Base-by-base conservation (phyloP, 2,113 vertebrate genomes). In the Poeciliopsis turrubarensis region DNA sequence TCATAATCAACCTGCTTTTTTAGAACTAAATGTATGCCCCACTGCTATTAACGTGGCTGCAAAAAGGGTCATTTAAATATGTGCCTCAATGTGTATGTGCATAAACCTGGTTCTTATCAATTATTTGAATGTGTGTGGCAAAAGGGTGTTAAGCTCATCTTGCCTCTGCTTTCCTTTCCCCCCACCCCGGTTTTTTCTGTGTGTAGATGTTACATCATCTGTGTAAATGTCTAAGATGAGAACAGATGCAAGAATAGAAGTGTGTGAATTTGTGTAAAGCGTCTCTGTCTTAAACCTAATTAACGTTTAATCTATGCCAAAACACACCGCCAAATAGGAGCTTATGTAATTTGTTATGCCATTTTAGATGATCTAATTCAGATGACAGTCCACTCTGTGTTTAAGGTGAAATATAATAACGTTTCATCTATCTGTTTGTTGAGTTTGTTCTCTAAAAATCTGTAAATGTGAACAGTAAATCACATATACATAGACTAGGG, bases 301-400 rank as follows among this genome's bases (percentile, higher is more conserved):
- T 63, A 8, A 74, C 65, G 64, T 83, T 83, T 77, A 68, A 83
- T 86, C 37, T 76, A 57, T 2, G 17, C 65, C 32, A 29, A 54
- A 63, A 26, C 60, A 65, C 30, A 22, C 60, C 72, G 70, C 44
- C 76, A 88, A 84, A 77, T 26, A 15, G 27, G 60, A 69, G 70
- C 72, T 73, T 32, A 54, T 70, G 78, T 78, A 57, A 73, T 84
- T 73, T 65, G 70, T 79, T 74, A 73, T 70, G 75, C 75, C 26
- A 62, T 51, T 54, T 44, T 32, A 76, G 65, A 73, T 68, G 32
- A 72, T 74, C 72, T 62, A 44, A 30, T 75, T 74, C 37, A 54
- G 41, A 51, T 44, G 25, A 64, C 32, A 32, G 29, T 34, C 10
- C 62, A 54, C 11, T 26, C 4, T 65, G 25, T 65, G n/a, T 65